A percentile compares a stretch with the other conserved stretches of the same genome.
Conservation (phyloP, 2,797 vertebrate species). For the Chaetodon trifasciatus region DNA sequence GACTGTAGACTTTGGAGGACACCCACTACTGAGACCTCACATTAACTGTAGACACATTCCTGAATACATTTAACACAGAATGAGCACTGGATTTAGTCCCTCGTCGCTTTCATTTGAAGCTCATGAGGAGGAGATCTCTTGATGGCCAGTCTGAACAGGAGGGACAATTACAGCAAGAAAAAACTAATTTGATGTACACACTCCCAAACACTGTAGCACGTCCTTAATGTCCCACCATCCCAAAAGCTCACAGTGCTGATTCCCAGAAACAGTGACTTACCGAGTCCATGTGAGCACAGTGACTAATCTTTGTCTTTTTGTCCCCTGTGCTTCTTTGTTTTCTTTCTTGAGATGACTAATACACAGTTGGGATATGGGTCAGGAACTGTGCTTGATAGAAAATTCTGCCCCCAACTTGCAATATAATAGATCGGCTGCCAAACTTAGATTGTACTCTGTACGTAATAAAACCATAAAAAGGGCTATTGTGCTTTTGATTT, state of each 20-base stretch:
- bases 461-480: slow-evolving; percentile 49
- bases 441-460: slow-evolving; percentile 23
- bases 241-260: slow-evolving; percentile 52
- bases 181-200: neutral
- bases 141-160: neutral
- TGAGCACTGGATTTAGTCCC: neutral
- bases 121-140: neutral
- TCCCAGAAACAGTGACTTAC: slow-evolving; percentile 34
- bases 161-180: neutral
- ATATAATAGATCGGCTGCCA: slow-evolving; percentile 6
- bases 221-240: slow-evolving; percentile 18
- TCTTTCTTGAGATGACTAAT: slow-evolving; percentile 47
- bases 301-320: slow-evolving; percentile 36
- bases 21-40: neutral
- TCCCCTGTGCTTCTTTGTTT: slow-evolving; percentile 1
- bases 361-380: slow-evolving; percentile 7
- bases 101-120: neutral
- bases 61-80: neutral
- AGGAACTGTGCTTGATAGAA: slow-evolving; percentile 4
- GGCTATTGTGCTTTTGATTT: slow-evolving; percentile 19
- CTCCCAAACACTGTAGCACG: slow-evolving; percentile 13
- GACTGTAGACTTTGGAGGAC: neutral
- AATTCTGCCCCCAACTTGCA: slow-evolving; percentile 1
- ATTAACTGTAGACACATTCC: neutral
- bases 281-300: slow-evolving; percentile 43